These are phyloP conservation scores for Ypsolopha sequella DNA, from an alignment of 2,888 invertebrate genomes.

Conservation along the genomic window DNA sequence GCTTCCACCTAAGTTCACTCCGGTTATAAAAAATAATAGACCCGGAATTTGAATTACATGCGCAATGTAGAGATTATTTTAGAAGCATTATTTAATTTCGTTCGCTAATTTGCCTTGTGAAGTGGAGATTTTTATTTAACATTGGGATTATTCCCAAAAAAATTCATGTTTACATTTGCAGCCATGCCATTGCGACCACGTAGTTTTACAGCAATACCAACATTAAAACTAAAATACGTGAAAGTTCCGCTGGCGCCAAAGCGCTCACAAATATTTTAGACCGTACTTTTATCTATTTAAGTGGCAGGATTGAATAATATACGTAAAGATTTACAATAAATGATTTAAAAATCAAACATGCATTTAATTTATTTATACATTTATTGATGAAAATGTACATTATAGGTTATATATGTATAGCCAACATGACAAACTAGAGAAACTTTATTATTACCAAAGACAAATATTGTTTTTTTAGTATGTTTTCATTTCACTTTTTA, in stretches of 20 bases:
- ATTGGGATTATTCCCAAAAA: not conserved
- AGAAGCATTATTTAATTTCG: no score
- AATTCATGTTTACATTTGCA: slow-evolving; percentile 59
- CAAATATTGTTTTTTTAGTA: no score
- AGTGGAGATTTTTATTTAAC: not conserved
- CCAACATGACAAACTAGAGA: no score
- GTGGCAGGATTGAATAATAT: no score
- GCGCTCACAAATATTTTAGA: not conserved
- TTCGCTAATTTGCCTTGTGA: no score
- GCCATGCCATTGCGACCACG: slow-evolving; percentile 60
- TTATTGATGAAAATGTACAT: no score
- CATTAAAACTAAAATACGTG: slow-evolving; percentile 19
- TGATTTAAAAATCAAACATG: no score
- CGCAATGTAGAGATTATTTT: not conserved
- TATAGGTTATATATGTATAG: no score
- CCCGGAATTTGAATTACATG: slow-evolving; percentile 12
- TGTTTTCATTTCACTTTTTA: no score
- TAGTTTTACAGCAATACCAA: slow-evolving; percentile 57
- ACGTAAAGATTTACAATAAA: no score
- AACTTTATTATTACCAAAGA: no score
- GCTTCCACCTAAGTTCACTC: slow-evolving; percentile 67
- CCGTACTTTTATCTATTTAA: not conserved
- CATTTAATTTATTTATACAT: no score
- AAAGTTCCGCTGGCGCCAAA: slow-evolving; percentile 63
- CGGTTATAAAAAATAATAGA: slow-evolving; percentile 48